Conservation (phyloP, 2,797 vertebrate species). For the Pseudocheirus occidentalis region DNA sequence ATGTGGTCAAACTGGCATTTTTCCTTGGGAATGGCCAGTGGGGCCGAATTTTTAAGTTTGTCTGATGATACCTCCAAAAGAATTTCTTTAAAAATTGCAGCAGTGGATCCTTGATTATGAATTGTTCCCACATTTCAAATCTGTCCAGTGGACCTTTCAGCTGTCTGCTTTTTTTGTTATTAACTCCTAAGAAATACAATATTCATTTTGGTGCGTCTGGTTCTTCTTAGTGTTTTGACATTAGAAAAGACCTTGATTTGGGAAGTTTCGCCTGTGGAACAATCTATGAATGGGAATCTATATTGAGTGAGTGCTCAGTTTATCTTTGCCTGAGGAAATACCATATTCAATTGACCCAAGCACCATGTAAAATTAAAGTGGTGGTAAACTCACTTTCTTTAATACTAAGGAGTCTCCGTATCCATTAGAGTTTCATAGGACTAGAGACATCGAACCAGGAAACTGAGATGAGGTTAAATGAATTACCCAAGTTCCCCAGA, state of each 20-base stretch:
- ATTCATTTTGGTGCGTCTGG: conserved; percentile 52
- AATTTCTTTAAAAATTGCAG: conserved; percentile 60
- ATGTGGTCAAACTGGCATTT: conserved; percentile 70
- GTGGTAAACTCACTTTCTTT: conserved; percentile 49
- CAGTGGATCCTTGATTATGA: conserved; percentile 63
- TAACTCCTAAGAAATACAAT: conserved; percentile 61
- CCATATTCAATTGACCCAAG: conserved; percentile 11
- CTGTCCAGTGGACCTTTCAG: conserved; percentile 53
- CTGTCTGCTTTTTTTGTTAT: conserved; percentile 64
- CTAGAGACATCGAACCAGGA: neutral
- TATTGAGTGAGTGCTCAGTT: conserved; percentile 17
- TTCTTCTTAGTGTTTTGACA: conserved; percentile 66
- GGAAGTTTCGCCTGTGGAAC: conserved; percentile 54
- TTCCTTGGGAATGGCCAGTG: conserved; percentile 66
- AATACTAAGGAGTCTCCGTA: conserved; percentile 36
- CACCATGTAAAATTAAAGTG: conserved; percentile 48
- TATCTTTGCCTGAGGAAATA: conserved; percentile 24
- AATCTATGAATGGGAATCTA: conserved; percentile 45
- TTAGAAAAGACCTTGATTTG: conserved; percentile 59
- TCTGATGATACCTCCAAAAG: conserved; percentile 75
- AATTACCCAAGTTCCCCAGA: neutral
- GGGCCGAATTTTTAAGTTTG: conserved; percentile 67
- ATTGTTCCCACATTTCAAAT: conserved; percentile 75
- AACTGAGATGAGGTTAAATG: neutral
- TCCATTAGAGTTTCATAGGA: neutral